Evolutionary conservation across 2,888 invertebrate species (phyloP).

Genomic region (Drosophila cracens): DNA sequence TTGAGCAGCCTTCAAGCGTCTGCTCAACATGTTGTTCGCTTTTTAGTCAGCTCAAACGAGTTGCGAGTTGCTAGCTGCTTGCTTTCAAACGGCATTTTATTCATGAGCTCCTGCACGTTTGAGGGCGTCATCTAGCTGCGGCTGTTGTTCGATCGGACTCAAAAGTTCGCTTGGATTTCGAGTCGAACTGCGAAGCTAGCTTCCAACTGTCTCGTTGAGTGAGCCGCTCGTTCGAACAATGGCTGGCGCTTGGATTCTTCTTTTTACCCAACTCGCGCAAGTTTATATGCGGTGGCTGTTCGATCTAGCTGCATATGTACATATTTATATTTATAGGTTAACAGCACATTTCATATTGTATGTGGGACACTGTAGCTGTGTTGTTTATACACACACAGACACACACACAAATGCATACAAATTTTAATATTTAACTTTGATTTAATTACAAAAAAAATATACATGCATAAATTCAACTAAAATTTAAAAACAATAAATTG

Average conservation of each 20-base stretch:
- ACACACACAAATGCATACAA: background rate
- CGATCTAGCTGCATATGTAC: background rate
- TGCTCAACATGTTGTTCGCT: background rate
- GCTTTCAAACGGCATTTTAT: no score
- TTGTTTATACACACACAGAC: background rate
- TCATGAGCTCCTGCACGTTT: background rate
- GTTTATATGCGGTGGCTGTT: background rate
- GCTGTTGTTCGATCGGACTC: background rate
- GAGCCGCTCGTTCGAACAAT: background rate
- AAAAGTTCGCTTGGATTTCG: background rate
- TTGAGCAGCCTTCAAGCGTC: background rate
- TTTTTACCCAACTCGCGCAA: background rate
- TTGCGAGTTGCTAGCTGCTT: background rate
- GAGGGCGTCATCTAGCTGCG: background rate
- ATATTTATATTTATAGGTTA: background rate
- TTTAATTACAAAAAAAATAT: conserved; percentile 1
- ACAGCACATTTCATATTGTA: background rate
- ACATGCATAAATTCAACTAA: conserved; percentile 1
- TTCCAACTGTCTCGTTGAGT: background rate
- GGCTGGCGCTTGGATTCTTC: background rate
- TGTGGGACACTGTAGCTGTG: background rate
- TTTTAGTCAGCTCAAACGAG: background rate
- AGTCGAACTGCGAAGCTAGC: background rate
- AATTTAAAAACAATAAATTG: background rate
- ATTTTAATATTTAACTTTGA: background rate